Base-by-base conservation (phyloP, 2,888 invertebrate species). In the Nymphalis urticae region DNA sequence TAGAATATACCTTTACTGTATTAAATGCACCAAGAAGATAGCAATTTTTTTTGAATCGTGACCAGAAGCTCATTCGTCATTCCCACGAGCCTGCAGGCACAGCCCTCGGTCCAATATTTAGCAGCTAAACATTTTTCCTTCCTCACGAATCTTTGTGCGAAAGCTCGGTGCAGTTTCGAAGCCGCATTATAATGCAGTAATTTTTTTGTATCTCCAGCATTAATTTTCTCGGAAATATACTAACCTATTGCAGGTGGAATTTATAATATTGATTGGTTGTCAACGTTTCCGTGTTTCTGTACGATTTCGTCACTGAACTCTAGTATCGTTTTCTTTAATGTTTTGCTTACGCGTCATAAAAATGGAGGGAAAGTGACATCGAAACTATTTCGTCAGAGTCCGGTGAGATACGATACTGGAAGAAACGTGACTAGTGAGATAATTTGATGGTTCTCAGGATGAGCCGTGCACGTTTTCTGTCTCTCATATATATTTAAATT, bases 381-480 rank as follows among this genome's bases (percentile, higher is more conserved):
- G 21, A 56, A 17, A 54, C 27, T 27, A 54, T 17, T n/a, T 16
- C 27, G 27, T 27, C 27, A 27, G 17, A 56, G 3, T 19, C 19
- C 42, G 13, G 42, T 32, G 27, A 42, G 51, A 51, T 24, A 54
- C 32, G 17, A n/a, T 56, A n/a, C 24, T n/a, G n/a, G 47, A 1
- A 24, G 50, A 27, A n/a, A 48, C 24, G 9, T 50, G n/a, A 61
- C n/a, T 13, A 62, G n/a, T 53, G 73, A 87, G 86, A 86, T 42
- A 42, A 42, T 13, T 13, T 42, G 13, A 85, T 83, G 78, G 74
- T 79, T 77, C 84, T 73, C 73, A 76, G 77, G 75, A 78, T 78
- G 77, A 78, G 80, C 78, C 75, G 70, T 75, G 80, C 72, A 74
- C 76, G 81, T 81, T 80, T 80, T 77, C 64, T 65, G 71, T 75